Percentiles rank a stretch among this genome's conserved stretches.
phyloP scores from a whole-genome alignment of 2,113 vertebrate genomes.

The Colinus virginianus region DNA sequence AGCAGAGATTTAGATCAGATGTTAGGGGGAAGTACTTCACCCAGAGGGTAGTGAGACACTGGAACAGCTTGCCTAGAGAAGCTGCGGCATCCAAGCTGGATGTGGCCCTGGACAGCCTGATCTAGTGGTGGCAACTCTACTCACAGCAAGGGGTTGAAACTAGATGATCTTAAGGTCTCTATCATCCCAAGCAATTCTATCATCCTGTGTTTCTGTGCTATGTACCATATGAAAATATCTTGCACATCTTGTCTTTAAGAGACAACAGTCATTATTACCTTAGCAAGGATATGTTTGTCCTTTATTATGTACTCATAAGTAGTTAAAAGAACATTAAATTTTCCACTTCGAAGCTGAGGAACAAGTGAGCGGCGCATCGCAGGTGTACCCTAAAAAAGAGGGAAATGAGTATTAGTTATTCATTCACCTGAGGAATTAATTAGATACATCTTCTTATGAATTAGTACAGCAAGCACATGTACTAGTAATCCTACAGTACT shows the following conservation, averaged over 20 bases:
- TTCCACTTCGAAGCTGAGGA: conserved; percentile 94
- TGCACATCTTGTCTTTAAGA: not conserved
- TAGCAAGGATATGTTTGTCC: conserved; percentile 98
- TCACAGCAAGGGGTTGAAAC: too few relatives aligned
- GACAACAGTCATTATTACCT: conserved; percentile 80
- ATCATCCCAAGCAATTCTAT: too few relatives aligned
- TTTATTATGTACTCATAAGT: conserved; percentile 99
- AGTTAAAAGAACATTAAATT: conserved; percentile 96
- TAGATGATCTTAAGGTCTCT: too few relatives aligned
- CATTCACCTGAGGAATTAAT: not conserved
- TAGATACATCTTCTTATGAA: not conserved
- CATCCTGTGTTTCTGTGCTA: not conserved
- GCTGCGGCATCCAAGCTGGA: too few relatives aligned
- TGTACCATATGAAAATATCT: not conserved
- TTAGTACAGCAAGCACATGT: not conserved
- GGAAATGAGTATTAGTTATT: not conserved
- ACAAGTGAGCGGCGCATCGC: conserved; percentile 91
- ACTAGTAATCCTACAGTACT: not conserved
- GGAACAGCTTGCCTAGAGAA: too few relatives aligned
- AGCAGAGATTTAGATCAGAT: too few relatives aligned
- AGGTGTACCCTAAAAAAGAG: conserved; percentile 88
- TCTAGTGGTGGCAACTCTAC: too few relatives aligned
- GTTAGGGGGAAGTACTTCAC: too few relatives aligned
- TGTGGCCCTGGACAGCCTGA: too few relatives aligned
- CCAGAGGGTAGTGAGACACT: too few relatives aligned